Conservation (phyloP, 1,140 invertebrate genomes). For the Archivesica marissinica region DNA sequence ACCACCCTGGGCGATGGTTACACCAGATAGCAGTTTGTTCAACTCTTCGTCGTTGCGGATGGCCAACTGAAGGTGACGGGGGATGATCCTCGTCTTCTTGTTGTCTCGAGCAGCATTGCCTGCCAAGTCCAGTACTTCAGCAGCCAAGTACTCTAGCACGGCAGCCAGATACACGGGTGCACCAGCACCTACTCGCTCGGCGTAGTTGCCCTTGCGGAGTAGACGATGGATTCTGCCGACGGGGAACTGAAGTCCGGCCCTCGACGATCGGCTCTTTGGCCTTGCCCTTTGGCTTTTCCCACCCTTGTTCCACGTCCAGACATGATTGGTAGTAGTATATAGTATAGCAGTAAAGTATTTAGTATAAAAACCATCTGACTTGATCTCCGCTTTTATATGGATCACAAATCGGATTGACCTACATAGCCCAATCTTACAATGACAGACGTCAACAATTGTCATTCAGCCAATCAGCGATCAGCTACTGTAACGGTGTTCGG, state of each 20-base stretch:
- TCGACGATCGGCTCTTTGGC: constrained; percentile 80
- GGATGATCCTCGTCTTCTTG: constrained; percentile 83
- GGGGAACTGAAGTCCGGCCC: constrained; percentile 83
- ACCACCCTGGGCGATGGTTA: constrained; percentile 83
- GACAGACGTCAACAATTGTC: too few species aligned
- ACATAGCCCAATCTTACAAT: too few species aligned
- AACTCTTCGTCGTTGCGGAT: constrained; percentile 84
- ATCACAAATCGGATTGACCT: too few species aligned
- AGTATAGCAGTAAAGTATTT: too few species aligned
- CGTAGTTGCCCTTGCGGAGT: constrained; percentile 82
- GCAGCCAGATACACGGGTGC: constrained; percentile 82
- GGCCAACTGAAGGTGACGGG: constrained; percentile 81
- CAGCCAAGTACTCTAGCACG: constrained; percentile 84
- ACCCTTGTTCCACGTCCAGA: constrained; percentile 79
- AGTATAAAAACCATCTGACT: too few species aligned
- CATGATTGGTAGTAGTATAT: too few species aligned
- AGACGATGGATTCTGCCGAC: constrained; percentile 83
- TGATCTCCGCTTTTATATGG: too few species aligned
- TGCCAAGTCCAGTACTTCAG: constrained; percentile 86
- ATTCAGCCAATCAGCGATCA: too few species aligned
- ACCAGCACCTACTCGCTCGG: constrained; percentile 79
- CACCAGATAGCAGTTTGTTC: constrained; percentile 82
- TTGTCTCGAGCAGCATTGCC: constrained; percentile 90
- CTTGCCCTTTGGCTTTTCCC: constrained; percentile 87
- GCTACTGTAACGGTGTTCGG: too few species aligned